Conservation (phyloP, 2,113 vertebrate genomes). For the Catagonus wagneri region DNA sequence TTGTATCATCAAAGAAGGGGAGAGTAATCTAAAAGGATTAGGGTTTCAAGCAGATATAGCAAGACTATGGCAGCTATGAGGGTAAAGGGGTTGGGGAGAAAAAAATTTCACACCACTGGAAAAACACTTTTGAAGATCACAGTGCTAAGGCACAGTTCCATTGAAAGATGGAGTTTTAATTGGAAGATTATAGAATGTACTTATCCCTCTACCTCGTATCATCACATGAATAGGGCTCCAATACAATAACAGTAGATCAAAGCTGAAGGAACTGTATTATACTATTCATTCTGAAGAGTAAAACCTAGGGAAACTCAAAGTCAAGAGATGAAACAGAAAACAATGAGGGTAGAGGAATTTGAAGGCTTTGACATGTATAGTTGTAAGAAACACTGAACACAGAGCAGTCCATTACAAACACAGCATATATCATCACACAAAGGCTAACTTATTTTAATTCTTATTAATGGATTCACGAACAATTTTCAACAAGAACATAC, state of each 20-base stretch:
- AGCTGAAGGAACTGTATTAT: neutral
- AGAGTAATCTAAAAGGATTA: neutral
- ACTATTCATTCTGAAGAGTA: neutral
- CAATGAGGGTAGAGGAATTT: neutral
- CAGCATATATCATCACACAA: neutral
- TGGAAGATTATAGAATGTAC: neutral
- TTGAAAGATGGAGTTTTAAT: neutral
- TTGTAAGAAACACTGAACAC: neutral
- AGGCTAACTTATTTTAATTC: neutral
- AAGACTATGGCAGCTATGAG: neutral
- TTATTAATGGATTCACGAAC: neutral
- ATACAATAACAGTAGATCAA: neutral
- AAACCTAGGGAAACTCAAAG: neutral
- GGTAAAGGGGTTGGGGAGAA: accelerated
- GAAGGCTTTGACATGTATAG: neutral
- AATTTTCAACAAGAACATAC: neutral
- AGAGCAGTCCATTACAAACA: neutral
- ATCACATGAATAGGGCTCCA: neutral
- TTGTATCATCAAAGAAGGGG: neutral
- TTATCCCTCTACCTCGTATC: no score
- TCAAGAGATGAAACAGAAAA: neutral
- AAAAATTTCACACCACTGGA: neutral
- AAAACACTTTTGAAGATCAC: neutral
- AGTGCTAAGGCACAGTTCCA: accelerated
- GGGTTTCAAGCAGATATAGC: neutral